Conservation (phyloP, 2,888 invertebrate species). For the Aphidoletes aphidimyza region DNA sequence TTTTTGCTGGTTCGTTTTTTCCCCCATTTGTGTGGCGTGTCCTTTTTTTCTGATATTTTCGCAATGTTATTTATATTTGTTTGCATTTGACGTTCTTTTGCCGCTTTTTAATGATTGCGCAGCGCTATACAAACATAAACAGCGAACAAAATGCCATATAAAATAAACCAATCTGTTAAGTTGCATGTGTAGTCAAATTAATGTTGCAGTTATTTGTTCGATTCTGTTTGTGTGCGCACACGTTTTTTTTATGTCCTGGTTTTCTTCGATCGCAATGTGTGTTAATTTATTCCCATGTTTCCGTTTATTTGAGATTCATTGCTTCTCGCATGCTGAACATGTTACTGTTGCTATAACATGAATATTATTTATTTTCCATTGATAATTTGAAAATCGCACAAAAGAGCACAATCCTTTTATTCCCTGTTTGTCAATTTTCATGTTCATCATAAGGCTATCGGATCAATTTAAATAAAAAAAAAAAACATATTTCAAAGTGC, state of each 20-base stretch:
- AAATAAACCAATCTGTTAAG: constrained; percentile 21
- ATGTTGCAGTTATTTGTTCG: neutral
- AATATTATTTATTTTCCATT: no score
- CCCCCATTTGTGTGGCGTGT: no score
- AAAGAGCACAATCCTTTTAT: no score
- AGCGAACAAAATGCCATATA: neutral
- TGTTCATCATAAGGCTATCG: no score
- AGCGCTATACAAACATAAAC: neutral
- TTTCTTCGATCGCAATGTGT: neutral
- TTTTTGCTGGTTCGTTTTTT: neutral
- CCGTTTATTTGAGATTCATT: no score
- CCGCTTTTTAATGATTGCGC: neutral
- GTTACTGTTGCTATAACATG: no score
- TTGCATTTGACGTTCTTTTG: neutral
- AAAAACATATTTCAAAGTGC: no score
- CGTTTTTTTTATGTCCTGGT: neutral
- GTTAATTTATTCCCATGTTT: neutral
- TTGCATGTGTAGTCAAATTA: constrained; percentile 43
- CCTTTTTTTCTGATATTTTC: neutral
- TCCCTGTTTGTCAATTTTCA: no score
- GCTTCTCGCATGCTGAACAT: no score
- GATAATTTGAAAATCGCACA: no score
- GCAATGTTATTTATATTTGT: constrained; percentile 9
- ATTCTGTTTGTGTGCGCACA: neutral
- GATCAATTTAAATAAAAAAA: no score